These are phyloP conservation scores for Drosophila fungiperda DNA, from an alignment of 2,888 invertebrate genomes.

Conservation along the genomic window DNA sequence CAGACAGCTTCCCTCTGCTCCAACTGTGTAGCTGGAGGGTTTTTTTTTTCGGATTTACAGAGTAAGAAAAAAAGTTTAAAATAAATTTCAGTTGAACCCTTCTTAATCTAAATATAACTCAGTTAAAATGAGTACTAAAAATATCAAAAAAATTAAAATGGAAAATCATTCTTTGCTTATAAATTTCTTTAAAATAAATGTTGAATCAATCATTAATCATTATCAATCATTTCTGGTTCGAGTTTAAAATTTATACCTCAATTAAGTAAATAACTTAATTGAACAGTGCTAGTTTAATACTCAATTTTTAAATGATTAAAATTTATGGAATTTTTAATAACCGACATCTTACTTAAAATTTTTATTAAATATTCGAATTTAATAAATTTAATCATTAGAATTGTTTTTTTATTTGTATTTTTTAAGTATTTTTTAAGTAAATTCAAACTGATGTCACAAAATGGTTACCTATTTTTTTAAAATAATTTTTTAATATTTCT, in stretches of 20 bases:
- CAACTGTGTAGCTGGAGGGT: not conserved
- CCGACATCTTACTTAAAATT: not conserved
- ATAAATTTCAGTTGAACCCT: not conserved
- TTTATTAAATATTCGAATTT: not conserved
- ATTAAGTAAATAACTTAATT: not conserved
- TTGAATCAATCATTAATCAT: too few species aligned
- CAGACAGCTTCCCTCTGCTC: conserved; percentile 21
- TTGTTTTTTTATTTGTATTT: accelerated
- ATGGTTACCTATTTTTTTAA: not conserved
- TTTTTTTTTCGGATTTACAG: not conserved
- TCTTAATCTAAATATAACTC: not conserved
- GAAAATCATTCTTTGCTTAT: accelerated
- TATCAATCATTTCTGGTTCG: not conserved
- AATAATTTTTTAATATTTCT: not conserved
- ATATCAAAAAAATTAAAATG: not conserved
- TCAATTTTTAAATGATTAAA: not conserved
- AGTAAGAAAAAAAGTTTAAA: not conserved
- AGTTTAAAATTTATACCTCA: not conserved
- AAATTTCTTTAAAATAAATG: not conserved
- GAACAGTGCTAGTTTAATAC: not conserved
- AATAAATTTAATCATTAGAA: not conserved
- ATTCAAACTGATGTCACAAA: not conserved
- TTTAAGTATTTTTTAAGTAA: too few species aligned
- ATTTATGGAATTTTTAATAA: not conserved
- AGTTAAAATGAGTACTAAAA: not conserved